phyloP scores from a whole-genome alignment of 92 coral and sea anemone genomes.

The Pocillopora meandrina region DNA sequence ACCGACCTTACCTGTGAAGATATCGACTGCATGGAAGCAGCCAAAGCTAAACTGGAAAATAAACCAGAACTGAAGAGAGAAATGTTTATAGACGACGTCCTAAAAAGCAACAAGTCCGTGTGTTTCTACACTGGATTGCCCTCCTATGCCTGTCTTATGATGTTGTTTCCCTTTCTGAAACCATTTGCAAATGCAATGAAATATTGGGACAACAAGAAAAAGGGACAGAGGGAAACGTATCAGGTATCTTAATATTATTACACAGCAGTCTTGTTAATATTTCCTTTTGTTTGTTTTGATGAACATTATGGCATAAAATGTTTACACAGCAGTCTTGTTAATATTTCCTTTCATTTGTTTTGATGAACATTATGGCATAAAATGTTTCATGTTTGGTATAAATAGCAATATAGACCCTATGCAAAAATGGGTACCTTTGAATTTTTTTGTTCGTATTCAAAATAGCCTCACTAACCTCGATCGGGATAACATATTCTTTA shows the following conservation, averaged over 20 bases:
- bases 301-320: not conserved
- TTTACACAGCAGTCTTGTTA: not conserved
- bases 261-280: conserved; percentile 1
- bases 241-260: conserved; percentile 8
- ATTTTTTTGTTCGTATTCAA: no score
- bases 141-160: conserved; percentile 21
- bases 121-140: conserved; percentile 44
- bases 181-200: conserved; percentile 14
- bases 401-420: no score
- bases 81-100: conserved; percentile 37
- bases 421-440: no score
- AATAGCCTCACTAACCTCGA: no score
- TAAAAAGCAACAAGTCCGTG: conserved; percentile 35
- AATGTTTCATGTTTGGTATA: not conserved
- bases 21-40: conserved; percentile 25
- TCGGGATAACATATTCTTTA: no score
- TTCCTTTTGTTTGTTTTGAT: not conserved
- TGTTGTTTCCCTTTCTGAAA: conserved; percentile 6
- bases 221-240: conserved; percentile 10
- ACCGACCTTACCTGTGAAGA: conserved; percentile 28
- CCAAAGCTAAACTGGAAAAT: conserved; percentile 12
- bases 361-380: conserved; percentile 4
- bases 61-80: conserved; percentile 31
- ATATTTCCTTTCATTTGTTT: conserved; percentile 1
- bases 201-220: conserved; percentile 22